Percentiles rank a stretch among this genome's conserved stretches.
phyloP scores from a whole-genome alignment of 2,888 invertebrate genomes.

The Rugalucina vietnamica region DNA sequence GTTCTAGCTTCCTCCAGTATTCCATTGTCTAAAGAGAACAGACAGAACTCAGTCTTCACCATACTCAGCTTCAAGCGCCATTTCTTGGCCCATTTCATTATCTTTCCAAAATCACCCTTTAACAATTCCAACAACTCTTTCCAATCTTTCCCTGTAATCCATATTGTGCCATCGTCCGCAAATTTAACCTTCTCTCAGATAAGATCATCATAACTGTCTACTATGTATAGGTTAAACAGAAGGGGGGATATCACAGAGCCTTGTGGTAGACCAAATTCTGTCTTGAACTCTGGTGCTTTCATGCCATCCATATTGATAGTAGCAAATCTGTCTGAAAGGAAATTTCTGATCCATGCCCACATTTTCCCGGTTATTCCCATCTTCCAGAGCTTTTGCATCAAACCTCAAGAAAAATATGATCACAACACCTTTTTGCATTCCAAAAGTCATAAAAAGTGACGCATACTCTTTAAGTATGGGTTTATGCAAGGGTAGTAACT shows the following conservation, averaged over 20 bases:
- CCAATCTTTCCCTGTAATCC: conserved; percentile 15
- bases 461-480: too few relatives aligned
- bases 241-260: conserved; percentile 28
- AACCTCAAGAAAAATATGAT: too few relatives aligned
- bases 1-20: too few relatives aligned
- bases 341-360: conserved; percentile 19
- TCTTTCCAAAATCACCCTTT: neutral
- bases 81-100: conserved; percentile 6
- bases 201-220: too few relatives aligned
- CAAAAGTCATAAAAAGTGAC: too few relatives aligned
- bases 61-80: conserved; percentile 19
- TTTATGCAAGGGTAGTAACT: too few relatives aligned
- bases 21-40: too few relatives aligned
- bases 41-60: neutral
- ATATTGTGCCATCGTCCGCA: conserved; percentile 44
- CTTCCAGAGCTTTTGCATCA: conserved; percentile 25
- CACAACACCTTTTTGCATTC: too few relatives aligned
- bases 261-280: conserved; percentile 29
- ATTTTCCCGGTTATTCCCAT: too few relatives aligned
- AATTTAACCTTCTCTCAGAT: conserved; percentile 21
- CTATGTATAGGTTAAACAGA: conserved; percentile 29
- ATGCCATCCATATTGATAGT: neutral
- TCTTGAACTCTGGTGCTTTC: neutral
- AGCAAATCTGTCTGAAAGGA: conserved; percentile 10
- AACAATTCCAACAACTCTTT: neutral